Conservation (phyloP, 2,797 vertebrate species). For the Spinus pinus region DNA sequence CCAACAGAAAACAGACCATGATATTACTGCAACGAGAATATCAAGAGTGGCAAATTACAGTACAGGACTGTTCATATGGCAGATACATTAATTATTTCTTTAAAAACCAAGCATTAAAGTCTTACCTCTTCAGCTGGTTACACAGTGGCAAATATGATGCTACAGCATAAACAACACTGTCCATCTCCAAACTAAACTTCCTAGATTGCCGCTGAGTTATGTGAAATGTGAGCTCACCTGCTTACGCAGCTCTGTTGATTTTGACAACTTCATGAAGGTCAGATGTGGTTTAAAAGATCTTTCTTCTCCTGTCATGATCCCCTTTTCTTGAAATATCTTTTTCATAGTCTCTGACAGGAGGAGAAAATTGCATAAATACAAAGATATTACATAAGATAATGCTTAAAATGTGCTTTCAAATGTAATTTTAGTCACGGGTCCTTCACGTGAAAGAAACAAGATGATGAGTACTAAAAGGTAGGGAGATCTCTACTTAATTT, state of each 20-base stretch:
- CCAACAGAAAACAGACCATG: neutral
- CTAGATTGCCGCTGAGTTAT: neutral
- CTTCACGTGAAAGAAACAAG: neutral
- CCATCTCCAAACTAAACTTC: neutral
- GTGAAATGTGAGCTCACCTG: slow-evolving; percentile 77
- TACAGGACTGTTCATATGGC: neutral
- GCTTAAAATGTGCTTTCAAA: neutral
- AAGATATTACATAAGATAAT: neutral
- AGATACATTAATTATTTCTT: neutral
- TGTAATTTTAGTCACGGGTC: neutral
- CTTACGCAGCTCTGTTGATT: slow-evolving; percentile 81
- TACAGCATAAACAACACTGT: neutral
- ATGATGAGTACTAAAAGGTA: neutral
- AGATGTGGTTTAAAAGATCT: slow-evolving; percentile 90
- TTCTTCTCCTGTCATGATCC: slow-evolving; percentile 80
- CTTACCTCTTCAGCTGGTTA: neutral
- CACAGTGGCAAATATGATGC: neutral
- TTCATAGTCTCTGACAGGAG: slow-evolving; percentile 72
- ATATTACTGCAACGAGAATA: neutral
- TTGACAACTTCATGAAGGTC: slow-evolving; percentile 96
- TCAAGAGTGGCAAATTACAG: neutral
- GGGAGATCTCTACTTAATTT: neutral
- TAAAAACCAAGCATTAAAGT: neutral
- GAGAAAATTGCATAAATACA: slow-evolving; percentile 27
- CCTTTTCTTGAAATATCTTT: slow-evolving; percentile 85